A percentile compares a stretch with the other conserved stretches of the same genome.
These are phyloP conservation scores for Crypturellus tataupa DNA, from an alignment of 2,797 vertebrate genomes.

Conservation along the genomic window DNA sequence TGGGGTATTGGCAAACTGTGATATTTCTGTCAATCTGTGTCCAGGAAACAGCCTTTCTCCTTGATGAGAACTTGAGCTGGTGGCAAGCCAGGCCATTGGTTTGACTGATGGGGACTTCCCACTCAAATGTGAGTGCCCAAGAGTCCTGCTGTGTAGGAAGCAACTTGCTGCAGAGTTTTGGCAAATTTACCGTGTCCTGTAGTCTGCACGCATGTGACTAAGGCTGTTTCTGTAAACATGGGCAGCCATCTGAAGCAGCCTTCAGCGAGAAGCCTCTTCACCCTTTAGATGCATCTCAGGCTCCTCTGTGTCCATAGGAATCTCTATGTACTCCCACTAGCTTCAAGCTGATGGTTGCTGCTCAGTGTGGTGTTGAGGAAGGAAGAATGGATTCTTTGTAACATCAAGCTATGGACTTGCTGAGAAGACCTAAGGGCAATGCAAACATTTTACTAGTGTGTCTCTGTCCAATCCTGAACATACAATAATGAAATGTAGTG, in stretches of 20 bases:
- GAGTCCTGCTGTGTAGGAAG: neutral
- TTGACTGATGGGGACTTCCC: neutral
- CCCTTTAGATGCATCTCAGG: neutral
- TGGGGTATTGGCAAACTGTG: neutral
- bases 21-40: neutral
- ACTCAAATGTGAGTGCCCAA: neutral
- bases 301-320: neutral
- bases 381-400: neutral
- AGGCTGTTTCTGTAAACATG: neutral
- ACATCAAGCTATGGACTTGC: neutral
- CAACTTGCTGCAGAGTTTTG: neutral
- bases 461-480: neutral
- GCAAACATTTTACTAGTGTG: neutral
- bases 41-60: accelerated
- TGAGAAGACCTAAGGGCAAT: neutral
- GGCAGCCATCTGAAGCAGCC: neutral
- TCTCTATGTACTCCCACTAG: slow-evolving; percentile 2
- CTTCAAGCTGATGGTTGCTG: neutral
- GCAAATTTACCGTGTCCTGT: neutral
- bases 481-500: accelerated
- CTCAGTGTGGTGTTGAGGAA: neutral
- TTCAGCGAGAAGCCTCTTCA: neutral
- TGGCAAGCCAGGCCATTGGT: neutral
- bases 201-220: accelerated
- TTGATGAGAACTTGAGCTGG: neutral